Conservation (phyloP, 2,888 invertebrate genomes). For the Phengaris alcon region DNA sequence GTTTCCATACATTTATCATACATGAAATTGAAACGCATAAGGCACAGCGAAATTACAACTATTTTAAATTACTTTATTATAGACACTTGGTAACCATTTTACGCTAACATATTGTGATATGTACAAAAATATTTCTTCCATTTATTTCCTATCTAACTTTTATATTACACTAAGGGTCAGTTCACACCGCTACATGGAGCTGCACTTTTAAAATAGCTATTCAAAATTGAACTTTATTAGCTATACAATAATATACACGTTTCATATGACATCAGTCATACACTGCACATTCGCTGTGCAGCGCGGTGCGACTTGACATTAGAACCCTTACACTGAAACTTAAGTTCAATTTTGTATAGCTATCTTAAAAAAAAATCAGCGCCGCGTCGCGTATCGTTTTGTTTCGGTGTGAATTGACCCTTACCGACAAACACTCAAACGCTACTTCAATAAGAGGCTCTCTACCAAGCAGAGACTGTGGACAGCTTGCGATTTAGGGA, state of each 20-base stretch:
- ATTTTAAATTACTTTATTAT: constrained; percentile 59
- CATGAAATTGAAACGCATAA: constrained; percentile 78
- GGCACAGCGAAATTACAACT: constrained; percentile 76
- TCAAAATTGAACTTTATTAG: no score
- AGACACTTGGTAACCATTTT: constrained; percentile 73
- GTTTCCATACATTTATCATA: constrained; percentile 51
- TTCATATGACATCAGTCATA: no score
- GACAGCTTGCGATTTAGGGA: not conserved
- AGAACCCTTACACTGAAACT: no score
- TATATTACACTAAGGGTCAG: constrained; percentile 38
- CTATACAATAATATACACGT: no score
- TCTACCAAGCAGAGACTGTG: not conserved
- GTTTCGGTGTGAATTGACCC: no score
- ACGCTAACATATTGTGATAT: constrained; percentile 72
- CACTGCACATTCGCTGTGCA: no score
- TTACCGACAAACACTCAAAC: constrained; percentile 38
- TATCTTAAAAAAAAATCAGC: no score
- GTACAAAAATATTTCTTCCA: constrained; percentile 74
- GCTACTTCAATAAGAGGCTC: not conserved
- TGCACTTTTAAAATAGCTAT: no score
- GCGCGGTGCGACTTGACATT: no score
- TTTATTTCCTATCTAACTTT: constrained; percentile 57
- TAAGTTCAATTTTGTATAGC: no score
- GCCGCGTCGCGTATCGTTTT: no score
- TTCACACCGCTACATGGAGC: no score